Base-by-base conservation (phyloP, 2,888 invertebrate genomes). In the Rhodophaea formosa region DNA sequence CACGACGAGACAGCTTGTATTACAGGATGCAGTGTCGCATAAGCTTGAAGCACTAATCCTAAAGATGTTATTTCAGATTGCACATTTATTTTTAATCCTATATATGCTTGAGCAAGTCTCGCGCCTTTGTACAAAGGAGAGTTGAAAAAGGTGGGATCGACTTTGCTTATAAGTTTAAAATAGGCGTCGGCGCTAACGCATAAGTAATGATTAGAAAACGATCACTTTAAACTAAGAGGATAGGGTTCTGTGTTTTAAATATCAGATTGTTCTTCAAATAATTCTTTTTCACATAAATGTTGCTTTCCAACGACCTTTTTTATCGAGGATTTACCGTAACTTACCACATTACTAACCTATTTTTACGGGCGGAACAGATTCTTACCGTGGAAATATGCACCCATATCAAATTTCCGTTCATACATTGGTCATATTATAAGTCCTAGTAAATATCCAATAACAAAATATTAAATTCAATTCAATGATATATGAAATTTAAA, bases 1-100 rank as follows among this genome's bases (percentile, higher is more conserved):
- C 73, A 62, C 66, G 69, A 75, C 73, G 63, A 66, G 69, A 75
- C 84, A 79, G 86, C 88, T 91, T 86, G 75, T 69, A 76, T 91
- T 90, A 91, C 90, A 90, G 90, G 90, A 90, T 88, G 85, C 82
- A 79, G 79, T 86, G 77, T 79, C 62, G 75, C 72, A 80, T 84
- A 79, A 72, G 70, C 67, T 66, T 65, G 63, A 56, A 62, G 56
- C 62, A 63, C 62, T 74, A 74, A 80, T 75, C 73, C 73, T 65
- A 55, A 68, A 55, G 59, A 65, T 79, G 71, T 66, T 62, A 65
- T 78, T 74, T 72, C 74, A 62, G 35, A 60, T 65, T 63, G 65
- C 58, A 51, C 62, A 55, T 58, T 65, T 49, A 17, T 35, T 53
- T 43, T 42, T 53, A 43, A 42, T n/a, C 14, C 42, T 53, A 53